Evolutionary conservation across 1,140 invertebrate species (phyloP), one percentile per base, ranked within the genome.

Genomic region (Uloborus diversus): DNA sequence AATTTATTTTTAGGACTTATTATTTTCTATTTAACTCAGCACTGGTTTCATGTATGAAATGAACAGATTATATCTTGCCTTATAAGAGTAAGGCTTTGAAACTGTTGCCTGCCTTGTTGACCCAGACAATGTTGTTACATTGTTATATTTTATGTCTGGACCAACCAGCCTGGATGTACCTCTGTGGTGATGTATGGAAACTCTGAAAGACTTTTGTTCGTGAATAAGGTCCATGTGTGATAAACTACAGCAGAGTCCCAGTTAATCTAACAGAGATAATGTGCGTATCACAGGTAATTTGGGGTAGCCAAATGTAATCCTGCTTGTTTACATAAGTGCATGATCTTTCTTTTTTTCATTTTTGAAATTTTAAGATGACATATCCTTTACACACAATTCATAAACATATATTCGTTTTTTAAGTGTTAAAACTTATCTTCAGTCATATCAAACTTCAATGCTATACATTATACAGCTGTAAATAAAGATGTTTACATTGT

Each of bases 111-210:
- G 76, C 65, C 76, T 79, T 62, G 64, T 65, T 69, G 65, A 69
- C 65, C 20, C 76, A 69, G 76, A 79, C 65, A 69, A 61, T 62
- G 65, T 69, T 69, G 62, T 79, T 79, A 47, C 27, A 78, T 65
- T 57, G 62, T 78, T 78, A 56, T 66, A 78, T 57, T 56, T 78
- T 78, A 61, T 78, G 73, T 78, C 73, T 78, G 73, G 53, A 62
- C 73, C 73, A 78, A 78, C 73, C 27, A 78, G 73, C 23, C 73
- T 66, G 73, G 62, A 57, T 9, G 73, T 78, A 78, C 73, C 23
- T 9, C 5, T 28, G n/a, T 70, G 49, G 42, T 5, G 27, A 64
- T 14, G 35, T 53, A 20, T 20, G 49, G 49, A 20, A 53, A 53
- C 49, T 53, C 9, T 42, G 17, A 42, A 25, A 57, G 35, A 27